Evolutionary conservation across 2,888 invertebrate genomes (phyloP), one percentile per base, ranked within the genome.

Genomic region (Buathra laborator): DNA sequence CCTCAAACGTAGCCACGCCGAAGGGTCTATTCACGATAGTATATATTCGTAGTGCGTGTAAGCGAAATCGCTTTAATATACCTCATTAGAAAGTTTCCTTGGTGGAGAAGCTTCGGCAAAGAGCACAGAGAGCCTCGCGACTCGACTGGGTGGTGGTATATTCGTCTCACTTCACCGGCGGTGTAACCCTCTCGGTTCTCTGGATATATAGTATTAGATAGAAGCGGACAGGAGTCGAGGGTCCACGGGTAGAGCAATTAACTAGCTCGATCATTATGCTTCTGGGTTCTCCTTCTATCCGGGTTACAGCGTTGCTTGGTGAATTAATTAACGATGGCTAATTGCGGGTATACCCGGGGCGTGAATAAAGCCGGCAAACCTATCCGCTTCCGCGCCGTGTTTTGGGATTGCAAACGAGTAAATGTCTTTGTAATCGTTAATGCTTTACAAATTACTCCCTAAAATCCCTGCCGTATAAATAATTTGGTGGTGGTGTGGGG

Each of bases 181-280:
- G 37, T 4, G 12, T 3, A 12, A 16, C 75, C 32, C 66, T 75
- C 75, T 14, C 37, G 37, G 16, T 43, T 62, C 67, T 56, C 19
- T 51, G 64, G 66, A 66, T 80, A 66, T 71, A 76, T 71, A 51
- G 62, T 71, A 66, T 67, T 53, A 75, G 48, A 80, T 72, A 67
- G 71, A 80, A 76, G 71, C 46, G 70, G 80, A 76, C 71, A 80
- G 46, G 37, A 62, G 83, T 62, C 68, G 64, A 78, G 78, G 59
- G 68, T 75, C 51, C 59, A 64, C 72, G 71, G 80, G 76, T 72
- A 66, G 80, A 71, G 80, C 84, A 84, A 84, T 84, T 80, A 84
- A 80, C 84, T 76, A 80, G 80, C 75, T 75, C 79, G 80, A 80
- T 84, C 80, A 76, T 80, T 80, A 77, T 80, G 80, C 80, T 44